Conservation (phyloP, 2,888 invertebrate species). For the Gastrophysa polygoni region DNA sequence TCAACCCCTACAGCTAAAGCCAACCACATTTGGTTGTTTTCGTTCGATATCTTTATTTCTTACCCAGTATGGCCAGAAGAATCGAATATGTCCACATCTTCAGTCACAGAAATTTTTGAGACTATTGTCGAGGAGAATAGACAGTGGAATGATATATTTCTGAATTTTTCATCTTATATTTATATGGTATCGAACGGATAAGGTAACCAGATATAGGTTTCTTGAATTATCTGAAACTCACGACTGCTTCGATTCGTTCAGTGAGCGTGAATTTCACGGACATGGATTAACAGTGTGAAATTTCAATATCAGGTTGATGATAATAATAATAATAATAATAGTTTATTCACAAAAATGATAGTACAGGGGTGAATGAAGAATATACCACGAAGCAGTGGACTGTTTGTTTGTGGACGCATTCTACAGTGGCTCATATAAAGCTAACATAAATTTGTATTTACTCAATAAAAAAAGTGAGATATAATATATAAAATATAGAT, state of each 20-base stretch:
- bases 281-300: not conserved
- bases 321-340: not conserved
- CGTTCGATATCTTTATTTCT: not conserved
- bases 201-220: not conserved
- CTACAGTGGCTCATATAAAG: no score
- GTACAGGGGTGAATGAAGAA: no score
- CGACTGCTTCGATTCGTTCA: slow-evolving; percentile 5
- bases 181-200: not conserved
- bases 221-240: not conserved
- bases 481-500: no score
- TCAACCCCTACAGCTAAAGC: no score
- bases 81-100: not conserved
- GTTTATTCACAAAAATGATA: no score
- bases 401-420: no score
- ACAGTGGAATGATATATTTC: not conserved
- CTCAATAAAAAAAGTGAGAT: no score
- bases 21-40: no score
- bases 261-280: slow-evolving; percentile 4
- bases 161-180: not conserved
- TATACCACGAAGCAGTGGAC: no score
- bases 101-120: not conserved
- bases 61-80: not conserved
- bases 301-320: not conserved
- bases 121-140: not conserved
- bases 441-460: no score